Base-by-base conservation (phyloP, 2,797 vertebrate genomes). In the Sebastiscus tertius region DNA sequence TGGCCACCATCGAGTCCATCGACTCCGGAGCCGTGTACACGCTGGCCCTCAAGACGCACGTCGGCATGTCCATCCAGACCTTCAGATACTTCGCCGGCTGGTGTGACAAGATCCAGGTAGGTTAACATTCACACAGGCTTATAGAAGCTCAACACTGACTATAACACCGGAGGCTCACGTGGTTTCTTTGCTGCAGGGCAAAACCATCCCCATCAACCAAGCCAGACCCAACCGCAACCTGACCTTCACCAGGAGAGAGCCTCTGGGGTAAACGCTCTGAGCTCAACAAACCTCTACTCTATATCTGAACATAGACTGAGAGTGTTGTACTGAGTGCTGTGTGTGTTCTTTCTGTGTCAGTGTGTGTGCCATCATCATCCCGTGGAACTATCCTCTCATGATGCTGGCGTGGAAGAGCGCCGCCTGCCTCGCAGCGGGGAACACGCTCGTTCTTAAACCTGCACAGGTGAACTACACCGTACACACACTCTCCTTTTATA, bases 361-460 rank as follows among this genome's bases (percentile, higher is more conserved):
- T 1, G 98, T 99, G 75, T 99, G 98, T 78, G 98, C 97, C 75
- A 99, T 99, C 14, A 90, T 99, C 76, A 98, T 99, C 70, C 98
- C 98, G 2, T 99, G 98, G 98, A 99, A 99, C 87, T 99, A 99
- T 77, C 98, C 98, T 0, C 95, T 99, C 46, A 99, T 99, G 98
- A 99, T 99, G 98, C 91, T 99, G 85, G 98, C 98, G 0, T 99
- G 98, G 98, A 99, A 99, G 89, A 99, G 97, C 0, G 98, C 98
- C 0, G 98, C 98, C 0, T 99, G 98, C 83, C 88, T 99, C 71
- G 98, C 98, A 5, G 97, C 98, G 13, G 98, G 98, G 83, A 99
- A 99, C 89, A 99, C 97, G 0, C 94, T 99, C 0, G 97, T 99
- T 62, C 96, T 99, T 14, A 99, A 99, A 92, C 98, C 98, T 8